Conservation (phyloP, 2,888 invertebrate genomes). For the Drosophila atroscutellata region DNA sequence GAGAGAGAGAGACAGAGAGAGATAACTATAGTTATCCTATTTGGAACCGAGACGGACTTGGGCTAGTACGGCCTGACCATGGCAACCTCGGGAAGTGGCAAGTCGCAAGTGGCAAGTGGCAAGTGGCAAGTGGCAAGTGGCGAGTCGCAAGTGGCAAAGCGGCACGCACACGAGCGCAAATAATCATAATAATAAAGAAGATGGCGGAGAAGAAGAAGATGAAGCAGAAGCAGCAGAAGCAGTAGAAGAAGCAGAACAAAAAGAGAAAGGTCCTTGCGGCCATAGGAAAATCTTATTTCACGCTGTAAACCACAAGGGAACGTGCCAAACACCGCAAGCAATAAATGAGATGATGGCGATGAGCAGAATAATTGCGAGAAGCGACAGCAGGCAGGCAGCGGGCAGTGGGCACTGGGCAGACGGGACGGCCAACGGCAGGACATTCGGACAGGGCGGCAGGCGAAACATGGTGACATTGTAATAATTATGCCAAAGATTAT, state of each 20-base stretch:
- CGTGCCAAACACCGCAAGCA: constrained; percentile 80
- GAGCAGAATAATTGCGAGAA: constrained; percentile 69
- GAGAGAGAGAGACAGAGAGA: neutral
- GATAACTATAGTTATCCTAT: constrained; percentile 8
- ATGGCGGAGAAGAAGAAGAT: neutral
- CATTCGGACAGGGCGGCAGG: constrained; percentile 32
- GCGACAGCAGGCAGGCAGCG: constrained; percentile 18
- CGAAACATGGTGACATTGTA: constrained; percentile 81
- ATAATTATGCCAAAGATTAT: constrained; percentile 82
- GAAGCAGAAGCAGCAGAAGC: neutral
- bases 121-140: constrained; percentile 20
- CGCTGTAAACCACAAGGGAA: constrained; percentile 80
- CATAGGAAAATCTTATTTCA: constrained; percentile 79
- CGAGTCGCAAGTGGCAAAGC: constrained; percentile 31
- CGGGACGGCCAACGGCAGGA: constrained; percentile 4
- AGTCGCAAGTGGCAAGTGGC: neutral
- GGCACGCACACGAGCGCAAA: constrained; percentile 79
- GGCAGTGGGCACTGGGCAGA: neutral
- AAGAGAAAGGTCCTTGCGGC: constrained; percentile 27
- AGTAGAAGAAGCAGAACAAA: neutral
- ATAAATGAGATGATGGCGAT: constrained; percentile 73
- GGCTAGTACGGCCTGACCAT: constrained; percentile 55
- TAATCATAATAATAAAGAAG: constrained; percentile 73
- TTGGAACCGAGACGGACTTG: neutral
- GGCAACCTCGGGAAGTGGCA: constrained; percentile 57